Base-by-base conservation (phyloP, 2,797 vertebrate genomes). In the Microctenopoma steveboyesi region DNA sequence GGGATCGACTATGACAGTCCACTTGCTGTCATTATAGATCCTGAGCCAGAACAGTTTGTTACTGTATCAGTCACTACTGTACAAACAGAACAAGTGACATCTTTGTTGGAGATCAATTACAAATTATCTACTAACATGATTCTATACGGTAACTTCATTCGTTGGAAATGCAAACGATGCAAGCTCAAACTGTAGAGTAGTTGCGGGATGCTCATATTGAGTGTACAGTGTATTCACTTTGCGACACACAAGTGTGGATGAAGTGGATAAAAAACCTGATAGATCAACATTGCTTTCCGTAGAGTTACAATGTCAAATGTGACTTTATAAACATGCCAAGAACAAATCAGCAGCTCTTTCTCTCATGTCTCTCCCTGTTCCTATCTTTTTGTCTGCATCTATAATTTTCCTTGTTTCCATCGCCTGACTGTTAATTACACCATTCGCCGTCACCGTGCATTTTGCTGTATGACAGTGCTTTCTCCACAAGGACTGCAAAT, bases 401-500 rank as follows among this genome's bases (percentile, higher is more conserved):
- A 14, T 69, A 14, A 60, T 61, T 49, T 52, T 43, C 22, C 12
- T 28, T 3, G 1, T 35, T 12, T 59, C 39, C 30, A 16, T 62
- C 27, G 30, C 58, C 64, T 42, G 67, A 59, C 61, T 45, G 63
- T 50, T 78, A 73, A 86, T 82, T 71, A 68, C 63, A 69, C 45
- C 67, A 61, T 54, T 56, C 56, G 64, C 54, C 48, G 57, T 63
- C 25, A 7, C 56, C 18, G 11, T 59, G 62, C 49, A 16, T 69
- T 72, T 72, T 67, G 48, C 72, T 45, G 40, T 81, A 53, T 58
- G 62, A 82, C 66, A 72, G 57, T 60, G 61, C 69, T 66, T 66
- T 66, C 66, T 81, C 64, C 47, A 68, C 61, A 67, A 76, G 72
- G 72, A 51, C 76, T 74, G 64, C 79, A 90, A 90, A 91, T 88